Evolutionary conservation across 2,888 invertebrate genomes (phyloP), one percentile per base, ranked within the genome.

Genomic region (Latrodectus elegans): DNA sequence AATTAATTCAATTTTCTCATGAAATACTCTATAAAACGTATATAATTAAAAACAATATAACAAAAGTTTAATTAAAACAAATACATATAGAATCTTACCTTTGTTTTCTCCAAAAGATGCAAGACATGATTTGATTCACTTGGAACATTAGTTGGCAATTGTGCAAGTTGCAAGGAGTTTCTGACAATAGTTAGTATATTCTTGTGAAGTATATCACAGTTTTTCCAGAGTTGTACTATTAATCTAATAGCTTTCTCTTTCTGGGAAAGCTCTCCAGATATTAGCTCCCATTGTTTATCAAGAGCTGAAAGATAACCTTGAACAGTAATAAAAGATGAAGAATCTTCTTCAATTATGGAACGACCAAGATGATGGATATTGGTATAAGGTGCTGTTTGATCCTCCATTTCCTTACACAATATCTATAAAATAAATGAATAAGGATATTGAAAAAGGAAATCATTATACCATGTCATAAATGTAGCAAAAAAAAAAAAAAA

Each of bases 241-340:
- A 55, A 76, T 0, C 70, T 51, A 1, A 88, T 51, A 49, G 75
- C 65, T 73, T 85, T 88, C 17, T 83, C 83, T 74, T 86, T 88
- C 22, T 78, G 79, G 4, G 75, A 52, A 14, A 89, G 64, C 4
- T 88, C 85, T 6, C 83, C 22, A 2, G 88, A 77, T 1, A 96
- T 93, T 92, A 95, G 95, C 91, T 96, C 96, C 95, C 96, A 97
- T 90, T 95, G 95, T 82, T 95, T 94, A 91, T 97, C 97, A 68
- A 96, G 94, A 0, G 95, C 94, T 0, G 96, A 94, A 0, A 97
- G 92, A 73, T 95, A 95, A 90, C 95, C 95, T 92, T 97, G 97
- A 88, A 97, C 95, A 0, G 95, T 94, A 0, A 95, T 95, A 92
- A 96, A 89, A n/a, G 83, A 79, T 11, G 88, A 72, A 15, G 89